Evolutionary conservation across 2,888 invertebrate genomes (phyloP).

Genomic region (Clanis bilineata): DNA sequence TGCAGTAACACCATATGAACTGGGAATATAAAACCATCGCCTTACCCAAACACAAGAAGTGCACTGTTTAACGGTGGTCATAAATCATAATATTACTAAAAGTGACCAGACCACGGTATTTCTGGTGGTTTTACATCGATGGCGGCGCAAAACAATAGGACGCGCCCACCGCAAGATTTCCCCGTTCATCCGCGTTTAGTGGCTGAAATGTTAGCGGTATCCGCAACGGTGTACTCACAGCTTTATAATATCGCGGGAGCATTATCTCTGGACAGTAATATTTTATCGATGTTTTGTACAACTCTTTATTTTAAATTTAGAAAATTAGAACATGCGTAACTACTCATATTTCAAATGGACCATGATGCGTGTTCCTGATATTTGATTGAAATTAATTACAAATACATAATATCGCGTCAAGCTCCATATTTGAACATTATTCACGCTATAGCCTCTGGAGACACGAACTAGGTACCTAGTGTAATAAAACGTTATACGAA

Average conservation of each 20-base stretch:
- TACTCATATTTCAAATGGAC: no score
- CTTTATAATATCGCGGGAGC: slow-evolving; percentile 22
- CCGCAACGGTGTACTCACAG: slow-evolving; percentile 39
- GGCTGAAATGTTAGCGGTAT: slow-evolving; percentile 41
- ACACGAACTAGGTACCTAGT: no score
- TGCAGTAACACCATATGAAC: not conserved
- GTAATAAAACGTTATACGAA: no score
- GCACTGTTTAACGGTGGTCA: not conserved
- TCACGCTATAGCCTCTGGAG: no score
- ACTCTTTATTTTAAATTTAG: not conserved
- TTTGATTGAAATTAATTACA: no score
- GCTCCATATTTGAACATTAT: no score
- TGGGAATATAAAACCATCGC: not conserved
- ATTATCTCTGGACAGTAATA: slow-evolving; percentile 9
- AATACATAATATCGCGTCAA: no score
- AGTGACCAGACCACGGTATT: not conserved
- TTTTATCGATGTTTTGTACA: not conserved
- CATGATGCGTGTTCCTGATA: no score
- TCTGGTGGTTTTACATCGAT: slow-evolving; percentile 26
- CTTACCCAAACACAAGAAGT: not conserved
- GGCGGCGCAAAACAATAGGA: slow-evolving; percentile 30
- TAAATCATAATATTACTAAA: slow-evolving; percentile 3
- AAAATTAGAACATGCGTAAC: no score
- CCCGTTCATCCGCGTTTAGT: slow-evolving; percentile 26
- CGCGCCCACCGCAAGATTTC: slow-evolving; percentile 31